These are phyloP conservation scores for Xanthia togata DNA, from an alignment of 2,888 invertebrate species.

Conservation along the genomic window DNA sequence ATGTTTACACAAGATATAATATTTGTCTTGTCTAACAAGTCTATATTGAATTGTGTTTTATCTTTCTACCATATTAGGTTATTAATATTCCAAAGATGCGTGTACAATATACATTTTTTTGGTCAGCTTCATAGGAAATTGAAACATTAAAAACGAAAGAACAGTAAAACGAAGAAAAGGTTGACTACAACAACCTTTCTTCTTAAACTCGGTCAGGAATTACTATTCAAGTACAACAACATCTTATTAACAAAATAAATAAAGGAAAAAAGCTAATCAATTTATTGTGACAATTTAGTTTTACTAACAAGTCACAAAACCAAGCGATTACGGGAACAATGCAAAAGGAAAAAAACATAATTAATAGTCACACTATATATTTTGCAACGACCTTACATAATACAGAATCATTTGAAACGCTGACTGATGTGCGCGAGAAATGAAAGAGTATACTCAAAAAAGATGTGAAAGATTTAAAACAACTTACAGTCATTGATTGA, in stretches of 20 bases:
- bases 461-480: neutral
- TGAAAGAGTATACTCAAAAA: neutral
- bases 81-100: neutral
- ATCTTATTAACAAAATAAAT: neutral
- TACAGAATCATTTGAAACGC: neutral
- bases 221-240: neutral
- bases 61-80: neutral
- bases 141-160: neutral
- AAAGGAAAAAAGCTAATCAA: neutral
- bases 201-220: neutral
- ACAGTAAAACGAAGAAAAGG: too few species aligned
- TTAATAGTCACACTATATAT: neutral
- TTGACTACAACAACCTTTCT: neutral
- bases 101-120: neutral
- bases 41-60: constrained; percentile 12
- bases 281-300: constrained; percentile 7
- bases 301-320: constrained; percentile 5
- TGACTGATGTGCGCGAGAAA: neutral
- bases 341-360: constrained; percentile 18
- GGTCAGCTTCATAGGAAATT: neutral
- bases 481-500: neutral
- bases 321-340: constrained; percentile 11
- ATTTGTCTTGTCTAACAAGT: constrained; percentile 3
- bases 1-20: constrained; percentile 13
- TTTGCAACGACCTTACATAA: neutral